Evolutionary conservation across 2,113 vertebrate species (phyloP).

Genomic region (Pelvicachromis taeniatus): DNA sequence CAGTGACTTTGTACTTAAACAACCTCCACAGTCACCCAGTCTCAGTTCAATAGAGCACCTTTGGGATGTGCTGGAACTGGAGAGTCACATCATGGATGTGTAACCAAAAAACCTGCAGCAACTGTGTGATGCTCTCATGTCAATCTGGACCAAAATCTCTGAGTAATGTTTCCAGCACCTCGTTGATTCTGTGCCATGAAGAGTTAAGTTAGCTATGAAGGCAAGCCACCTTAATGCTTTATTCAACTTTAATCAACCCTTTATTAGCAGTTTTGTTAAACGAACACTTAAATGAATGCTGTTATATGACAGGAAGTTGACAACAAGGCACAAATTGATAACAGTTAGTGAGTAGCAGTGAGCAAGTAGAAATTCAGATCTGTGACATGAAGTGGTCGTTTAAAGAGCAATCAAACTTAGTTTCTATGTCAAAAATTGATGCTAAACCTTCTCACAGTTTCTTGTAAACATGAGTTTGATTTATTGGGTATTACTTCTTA

Average conservation of each 20-base stretch:
- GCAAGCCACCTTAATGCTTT: background rate
- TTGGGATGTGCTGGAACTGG: background rate
- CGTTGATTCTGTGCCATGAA: background rate
- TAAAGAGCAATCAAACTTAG: background rate
- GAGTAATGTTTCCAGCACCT: background rate
- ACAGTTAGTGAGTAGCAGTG: background rate
- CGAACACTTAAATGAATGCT: background rate
- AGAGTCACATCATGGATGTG: background rate
- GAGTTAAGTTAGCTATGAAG: background rate
- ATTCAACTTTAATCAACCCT: background rate
- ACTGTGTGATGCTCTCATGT: background rate
- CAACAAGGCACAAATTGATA: background rate
- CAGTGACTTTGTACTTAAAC: background rate
- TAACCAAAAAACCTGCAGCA: background rate
- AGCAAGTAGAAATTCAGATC: background rate
- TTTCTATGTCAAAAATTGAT: background rate
- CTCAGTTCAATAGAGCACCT: background rate
- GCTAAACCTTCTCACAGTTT: slow-evolving; percentile 11
- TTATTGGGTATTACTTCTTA: background rate
- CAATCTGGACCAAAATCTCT: background rate
- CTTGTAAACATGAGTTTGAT: background rate
- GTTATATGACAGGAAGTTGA: background rate
- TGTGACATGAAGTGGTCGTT: background rate
- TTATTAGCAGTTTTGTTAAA: background rate
- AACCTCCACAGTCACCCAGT: background rate